Percentiles rank a stretch among this genome's conserved stretches.
These are phyloP conservation scores for Norana najaformis DNA, from an alignment of 2,888 invertebrate genomes.

Conservation along the genomic window DNA sequence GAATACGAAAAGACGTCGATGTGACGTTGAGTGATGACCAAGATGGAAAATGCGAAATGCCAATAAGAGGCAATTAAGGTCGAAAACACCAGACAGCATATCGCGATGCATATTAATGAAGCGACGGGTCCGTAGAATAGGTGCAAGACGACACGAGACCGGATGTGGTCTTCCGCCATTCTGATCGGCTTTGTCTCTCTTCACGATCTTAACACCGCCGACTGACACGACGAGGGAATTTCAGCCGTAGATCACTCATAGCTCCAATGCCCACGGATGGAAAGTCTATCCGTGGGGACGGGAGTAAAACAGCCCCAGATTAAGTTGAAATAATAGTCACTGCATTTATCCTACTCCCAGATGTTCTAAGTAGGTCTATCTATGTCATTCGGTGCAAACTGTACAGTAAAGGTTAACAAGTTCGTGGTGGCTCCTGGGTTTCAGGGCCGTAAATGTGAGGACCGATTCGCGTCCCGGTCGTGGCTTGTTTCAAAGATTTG, in stretches of 20 bases:
- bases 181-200: background rate
- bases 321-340: no score
- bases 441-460: no score
- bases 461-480: no score
- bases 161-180: background rate
- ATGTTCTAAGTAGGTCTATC: no score
- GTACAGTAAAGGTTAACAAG: background rate
- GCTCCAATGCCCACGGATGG: background rate
- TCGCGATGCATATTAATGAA: conserved; percentile 13
- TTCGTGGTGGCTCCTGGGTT: background rate
- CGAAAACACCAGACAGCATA: conserved; percentile 13
- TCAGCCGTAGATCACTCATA: background rate
- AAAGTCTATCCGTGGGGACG: no score
- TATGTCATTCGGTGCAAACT: background rate
- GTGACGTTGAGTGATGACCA: conserved; percentile 13
- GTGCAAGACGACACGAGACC: background rate
- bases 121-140: background rate
- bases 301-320: no score
- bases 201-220: background rate
- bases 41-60: conserved; percentile 13
- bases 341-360: no score
- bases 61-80: conserved; percentile 13
- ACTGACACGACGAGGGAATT: background rate
- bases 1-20: conserved; percentile 13
- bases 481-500: no score